phyloP scores from a whole-genome alignment of 1,140 invertebrate genomes.

The Saccostrea cuccullata region DNA sequence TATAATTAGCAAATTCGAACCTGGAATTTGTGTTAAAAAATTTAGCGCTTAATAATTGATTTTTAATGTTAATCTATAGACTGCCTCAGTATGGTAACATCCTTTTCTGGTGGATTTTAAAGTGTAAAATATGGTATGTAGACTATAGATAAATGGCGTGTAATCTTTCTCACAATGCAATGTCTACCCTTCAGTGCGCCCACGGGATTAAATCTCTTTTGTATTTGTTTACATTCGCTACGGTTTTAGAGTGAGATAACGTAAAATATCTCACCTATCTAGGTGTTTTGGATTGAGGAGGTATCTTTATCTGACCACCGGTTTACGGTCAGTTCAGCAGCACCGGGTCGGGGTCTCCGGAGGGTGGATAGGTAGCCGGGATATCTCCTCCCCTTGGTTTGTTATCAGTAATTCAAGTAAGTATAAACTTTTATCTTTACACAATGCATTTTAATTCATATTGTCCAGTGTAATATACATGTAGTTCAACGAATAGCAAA shows the following conservation, averaged over 20 bases:
- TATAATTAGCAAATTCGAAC: no score
- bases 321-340: not conserved
- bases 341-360: no score
- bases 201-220: not conserved
- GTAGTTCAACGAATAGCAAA: no score
- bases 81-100: not conserved
- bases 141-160: not conserved
- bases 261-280: not conserved
- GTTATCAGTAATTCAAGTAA: not conserved
- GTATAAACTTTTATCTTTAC: not conserved
- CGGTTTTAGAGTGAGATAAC: not conserved
- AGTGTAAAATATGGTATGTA: not conserved
- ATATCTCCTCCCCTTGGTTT: not conserved
- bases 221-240: slow-evolving; percentile 3
- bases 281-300: not conserved
- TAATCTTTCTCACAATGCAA: not conserved
- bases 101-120: not conserved
- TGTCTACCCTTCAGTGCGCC: not conserved
- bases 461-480: no score
- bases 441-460: no score
- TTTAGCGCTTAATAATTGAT: not conserved
- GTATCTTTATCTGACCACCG: not conserved
- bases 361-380: not conserved
- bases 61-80: not conserved
- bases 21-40: no score